phyloP scores from a whole-genome alignment of 1,140 invertebrate genomes.

The Drosophila tani region DNA sequence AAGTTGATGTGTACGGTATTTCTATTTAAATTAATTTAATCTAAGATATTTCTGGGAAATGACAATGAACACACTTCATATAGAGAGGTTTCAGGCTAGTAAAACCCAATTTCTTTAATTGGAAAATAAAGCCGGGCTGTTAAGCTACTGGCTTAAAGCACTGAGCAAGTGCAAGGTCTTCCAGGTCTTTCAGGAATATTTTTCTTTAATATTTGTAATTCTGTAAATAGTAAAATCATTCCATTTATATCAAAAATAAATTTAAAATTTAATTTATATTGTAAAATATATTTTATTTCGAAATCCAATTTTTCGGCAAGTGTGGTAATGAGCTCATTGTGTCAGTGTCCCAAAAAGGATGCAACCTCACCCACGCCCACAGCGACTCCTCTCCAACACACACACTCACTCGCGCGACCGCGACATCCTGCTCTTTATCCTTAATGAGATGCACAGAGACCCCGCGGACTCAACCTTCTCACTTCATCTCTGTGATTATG shows the following conservation, averaged over 20 bases:
- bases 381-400: neutral
- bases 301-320: neutral
- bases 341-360: conserved; percentile 42
- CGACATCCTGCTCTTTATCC: conserved; percentile 47
- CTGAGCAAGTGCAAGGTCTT: neutral
- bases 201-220: neutral
- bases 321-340: conserved; percentile 51
- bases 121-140: neutral
- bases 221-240: neutral
- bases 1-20: too few relatives aligned
- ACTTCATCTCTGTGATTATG: conserved; percentile 44
- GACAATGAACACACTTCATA: too few relatives aligned
- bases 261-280: too few relatives aligned
- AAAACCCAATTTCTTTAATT: neutral
- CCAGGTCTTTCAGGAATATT: too few relatives aligned
- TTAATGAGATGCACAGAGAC: conserved; percentile 47
- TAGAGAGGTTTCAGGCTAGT: too few relatives aligned
- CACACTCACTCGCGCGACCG: neutral
- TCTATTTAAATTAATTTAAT: too few relatives aligned
- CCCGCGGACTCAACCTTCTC: conserved; percentile 24
- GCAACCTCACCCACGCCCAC: conserved; percentile 8
- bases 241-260: neutral
- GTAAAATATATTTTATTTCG: neutral
- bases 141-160: neutral
- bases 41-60: too few relatives aligned